Evolutionary conservation across 2,888 invertebrate species (phyloP).

Genomic region (Mesochorus sp.): DNA sequence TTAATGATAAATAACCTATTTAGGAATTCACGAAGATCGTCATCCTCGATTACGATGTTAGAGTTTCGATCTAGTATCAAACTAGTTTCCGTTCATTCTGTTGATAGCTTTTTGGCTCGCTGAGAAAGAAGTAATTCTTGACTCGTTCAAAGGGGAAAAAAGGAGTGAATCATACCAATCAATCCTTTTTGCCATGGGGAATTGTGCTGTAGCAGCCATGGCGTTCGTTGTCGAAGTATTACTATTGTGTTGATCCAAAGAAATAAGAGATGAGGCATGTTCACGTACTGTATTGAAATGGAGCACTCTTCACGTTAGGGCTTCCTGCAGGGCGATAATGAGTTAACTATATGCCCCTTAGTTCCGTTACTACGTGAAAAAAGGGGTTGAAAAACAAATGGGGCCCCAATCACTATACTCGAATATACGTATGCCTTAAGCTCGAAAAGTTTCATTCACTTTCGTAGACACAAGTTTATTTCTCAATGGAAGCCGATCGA

Average conservation of each 20-base stretch:
- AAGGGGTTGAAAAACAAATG: background rate
- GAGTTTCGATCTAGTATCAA: slow-evolving; percentile 50
- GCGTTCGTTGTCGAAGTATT: slow-evolving; percentile 33
- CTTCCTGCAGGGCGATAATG: slow-evolving; percentile 68
- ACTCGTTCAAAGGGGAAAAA: slow-evolving; percentile 54
- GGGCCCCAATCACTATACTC: slow-evolving; percentile 9
- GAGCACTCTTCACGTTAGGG: slow-evolving; percentile 32
- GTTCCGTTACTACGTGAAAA: slow-evolving; percentile 31
- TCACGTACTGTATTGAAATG: slow-evolving; percentile 33
- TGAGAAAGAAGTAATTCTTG: slow-evolving; percentile 68
- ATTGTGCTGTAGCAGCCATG: slow-evolving; percentile 41
- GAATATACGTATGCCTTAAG: slow-evolving; percentile 11
- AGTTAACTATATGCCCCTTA: slow-evolving; percentile 69
- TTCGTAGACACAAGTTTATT: slow-evolving; percentile 22
- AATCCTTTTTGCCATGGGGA: slow-evolving; percentile 61
- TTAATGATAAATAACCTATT: slow-evolving; percentile 67
- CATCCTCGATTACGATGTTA: slow-evolving; percentile 68
- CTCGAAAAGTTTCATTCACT: slow-evolving; percentile 25
- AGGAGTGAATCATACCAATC: slow-evolving; percentile 70
- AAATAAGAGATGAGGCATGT: slow-evolving; percentile 40
- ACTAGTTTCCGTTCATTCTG: slow-evolving; percentile 25
- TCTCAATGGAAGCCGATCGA: slow-evolving; percentile 40
- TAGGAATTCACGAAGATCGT: slow-evolving; percentile 49
- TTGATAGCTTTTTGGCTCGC: slow-evolving; percentile 45
- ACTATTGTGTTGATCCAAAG: slow-evolving; percentile 18